Conservation (phyloP, 1,140 invertebrate species). For the Drosophila azteca region DNA sequence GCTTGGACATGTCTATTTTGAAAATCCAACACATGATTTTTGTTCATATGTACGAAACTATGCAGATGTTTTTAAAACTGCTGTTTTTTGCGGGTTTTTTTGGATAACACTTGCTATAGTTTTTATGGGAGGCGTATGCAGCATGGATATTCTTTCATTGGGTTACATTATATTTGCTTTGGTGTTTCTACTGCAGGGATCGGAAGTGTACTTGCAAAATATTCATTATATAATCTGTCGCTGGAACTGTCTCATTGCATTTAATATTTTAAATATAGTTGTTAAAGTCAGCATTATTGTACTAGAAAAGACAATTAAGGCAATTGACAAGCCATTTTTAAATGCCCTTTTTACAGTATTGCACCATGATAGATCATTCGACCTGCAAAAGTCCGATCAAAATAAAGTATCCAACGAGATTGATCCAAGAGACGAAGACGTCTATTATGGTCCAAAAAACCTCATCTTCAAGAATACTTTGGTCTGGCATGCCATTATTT, state of each 20-base stretch:
- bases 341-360: slow-evolving; percentile 91
- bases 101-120: slow-evolving; percentile 97
- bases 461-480: slow-evolving; percentile 83
- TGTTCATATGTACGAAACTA: slow-evolving; percentile 86
- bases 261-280: slow-evolving; percentile 95
- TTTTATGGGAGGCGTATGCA: slow-evolving; percentile 96
- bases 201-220: slow-evolving; percentile 95
- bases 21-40: slow-evolving; percentile 92
- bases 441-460: slow-evolving; percentile 54
- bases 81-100: slow-evolving; percentile 93
- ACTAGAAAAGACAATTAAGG: slow-evolving; percentile 14
- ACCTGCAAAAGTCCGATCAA: background rate
- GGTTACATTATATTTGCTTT: slow-evolving; percentile 98
- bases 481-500: slow-evolving; percentile 97
- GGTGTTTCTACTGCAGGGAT: slow-evolving; percentile 97
- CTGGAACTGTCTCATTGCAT: slow-evolving; percentile 95
- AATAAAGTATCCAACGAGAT: slow-evolving; percentile 75
- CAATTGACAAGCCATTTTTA: slow-evolving; percentile 64
- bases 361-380: slow-evolving; percentile 40
- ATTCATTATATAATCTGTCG: slow-evolving; percentile 92
- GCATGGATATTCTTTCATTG: slow-evolving; percentile 96
- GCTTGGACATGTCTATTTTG: slow-evolving; percentile 85
- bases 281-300: slow-evolving; percentile 87
- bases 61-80: slow-evolving; percentile 93
- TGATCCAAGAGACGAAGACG: slow-evolving; percentile 86